A percentile compares a stretch with the other conserved stretches of the same genome.
Conservation (phyloP, 2,797 vertebrate genomes). For the Hyperoplus immaculatus region DNA sequence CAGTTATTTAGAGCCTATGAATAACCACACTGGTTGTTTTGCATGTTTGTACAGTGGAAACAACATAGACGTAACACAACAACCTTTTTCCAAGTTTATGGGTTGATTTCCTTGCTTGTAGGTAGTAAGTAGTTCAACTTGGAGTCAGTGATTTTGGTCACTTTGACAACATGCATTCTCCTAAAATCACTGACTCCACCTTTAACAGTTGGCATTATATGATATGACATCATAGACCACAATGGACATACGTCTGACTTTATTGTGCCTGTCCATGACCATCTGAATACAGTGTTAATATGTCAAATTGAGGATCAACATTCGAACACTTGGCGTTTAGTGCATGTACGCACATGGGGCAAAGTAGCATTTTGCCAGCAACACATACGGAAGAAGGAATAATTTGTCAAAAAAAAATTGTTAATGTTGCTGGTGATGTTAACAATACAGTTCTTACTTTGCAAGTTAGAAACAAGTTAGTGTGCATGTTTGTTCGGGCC, state of each 20-base stretch:
- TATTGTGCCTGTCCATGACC: no score
- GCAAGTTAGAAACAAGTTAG: background rate
- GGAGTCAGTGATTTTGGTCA: no score
- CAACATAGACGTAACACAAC: no score
- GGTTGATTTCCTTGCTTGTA: background rate
- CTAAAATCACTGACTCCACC: no score
- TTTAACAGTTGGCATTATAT: background rate
- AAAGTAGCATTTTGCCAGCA: background rate
- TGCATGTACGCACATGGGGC: no score
- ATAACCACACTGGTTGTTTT: conserved; percentile 37
- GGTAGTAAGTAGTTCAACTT: background rate
- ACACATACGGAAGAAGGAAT: background rate
- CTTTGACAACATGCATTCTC: no score
- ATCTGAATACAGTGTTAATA: no score
- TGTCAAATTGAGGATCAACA: no score
- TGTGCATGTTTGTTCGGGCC: background rate
- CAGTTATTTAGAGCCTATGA: background rate
- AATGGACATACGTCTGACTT: no score
- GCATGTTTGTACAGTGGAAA: background rate
- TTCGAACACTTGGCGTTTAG: no score
- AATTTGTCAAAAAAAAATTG: no score
- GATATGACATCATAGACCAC: no score
- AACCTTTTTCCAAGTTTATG: background rate
- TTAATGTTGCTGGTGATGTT: background rate
- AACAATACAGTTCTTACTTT: background rate